Conservation (phyloP, 2,888 invertebrate genomes). For the Epinotia bilunana region DNA sequence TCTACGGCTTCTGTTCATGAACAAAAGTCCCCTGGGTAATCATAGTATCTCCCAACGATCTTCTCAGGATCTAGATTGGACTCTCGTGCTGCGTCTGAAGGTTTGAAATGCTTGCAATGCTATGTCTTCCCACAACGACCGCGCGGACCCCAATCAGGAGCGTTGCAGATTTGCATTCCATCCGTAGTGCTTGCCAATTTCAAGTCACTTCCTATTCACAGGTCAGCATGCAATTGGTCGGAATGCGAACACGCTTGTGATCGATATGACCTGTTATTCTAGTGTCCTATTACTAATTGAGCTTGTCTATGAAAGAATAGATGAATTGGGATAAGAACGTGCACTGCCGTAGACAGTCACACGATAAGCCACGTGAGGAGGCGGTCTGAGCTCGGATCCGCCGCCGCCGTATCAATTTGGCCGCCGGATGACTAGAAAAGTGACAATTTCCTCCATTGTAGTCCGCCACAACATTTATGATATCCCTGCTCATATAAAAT, state of each 20-base stretch:
- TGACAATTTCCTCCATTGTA: constrained; percentile 67
- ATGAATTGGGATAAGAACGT: constrained; percentile 48
- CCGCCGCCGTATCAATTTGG: constrained; percentile 63
- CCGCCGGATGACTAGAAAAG: constrained; percentile 67
- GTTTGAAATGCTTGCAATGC: constrained; percentile 59
- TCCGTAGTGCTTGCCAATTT: constrained; percentile 70
- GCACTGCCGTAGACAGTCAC: constrained; percentile 37
- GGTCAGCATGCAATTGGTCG: constrained; percentile 63
- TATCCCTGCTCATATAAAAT: constrained; percentile 30
- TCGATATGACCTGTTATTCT: constrained; percentile 47
- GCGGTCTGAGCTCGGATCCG: constrained; percentile 53
- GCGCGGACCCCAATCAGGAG: constrained; percentile 63
- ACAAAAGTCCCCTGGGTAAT: constrained; percentile 53
- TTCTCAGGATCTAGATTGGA: constrained; percentile 67
- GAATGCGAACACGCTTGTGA: constrained; percentile 62
- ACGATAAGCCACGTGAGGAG: constrained; percentile 55
- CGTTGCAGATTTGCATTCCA: constrained; percentile 77
- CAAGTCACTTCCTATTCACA: constrained; percentile 67
- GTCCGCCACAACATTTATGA: constrained; percentile 35
- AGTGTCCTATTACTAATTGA: constrained; percentile 37
- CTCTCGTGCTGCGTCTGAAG: constrained; percentile 63
- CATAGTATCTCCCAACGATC: constrained; percentile 54
- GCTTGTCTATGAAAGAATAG: constrained; percentile 38
- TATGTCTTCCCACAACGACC: constrained; percentile 59
- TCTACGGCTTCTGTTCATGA: constrained; percentile 56